These are phyloP conservation scores for Agrochola circellaris DNA, from an alignment of 2,888 invertebrate species.

Conservation along the genomic window DNA sequence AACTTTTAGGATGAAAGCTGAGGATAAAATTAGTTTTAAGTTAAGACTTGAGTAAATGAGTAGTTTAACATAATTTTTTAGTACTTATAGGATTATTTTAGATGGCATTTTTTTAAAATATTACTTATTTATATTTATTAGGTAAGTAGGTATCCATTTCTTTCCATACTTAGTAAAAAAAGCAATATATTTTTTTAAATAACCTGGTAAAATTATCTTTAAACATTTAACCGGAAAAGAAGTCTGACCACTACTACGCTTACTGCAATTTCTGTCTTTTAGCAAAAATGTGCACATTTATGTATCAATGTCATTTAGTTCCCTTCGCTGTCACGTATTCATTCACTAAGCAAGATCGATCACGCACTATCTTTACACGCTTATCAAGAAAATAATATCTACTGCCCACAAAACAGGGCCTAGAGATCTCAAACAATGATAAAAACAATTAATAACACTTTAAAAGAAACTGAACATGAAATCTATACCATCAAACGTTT, in stretches of 20 bases:
- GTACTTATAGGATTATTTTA: background rate
- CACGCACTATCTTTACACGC: constrained; percentile 39
- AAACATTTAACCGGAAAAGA: background rate
- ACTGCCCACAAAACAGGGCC: constrained; percentile 36
- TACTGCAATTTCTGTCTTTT: background rate
- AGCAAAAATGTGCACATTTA: background rate
- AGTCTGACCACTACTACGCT: background rate
- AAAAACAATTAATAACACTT: constrained; percentile 52
- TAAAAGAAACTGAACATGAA: constrained; percentile 43
- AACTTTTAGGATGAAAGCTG: background rate
- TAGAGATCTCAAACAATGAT: constrained; percentile 44
- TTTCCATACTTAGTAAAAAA: background rate
- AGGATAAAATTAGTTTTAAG: constrained; percentile 45
- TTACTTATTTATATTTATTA: background rate
- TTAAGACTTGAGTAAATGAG: too few species aligned
- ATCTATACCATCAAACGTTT: constrained; percentile 40
- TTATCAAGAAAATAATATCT: constrained; percentile 48
- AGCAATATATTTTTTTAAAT: background rate
- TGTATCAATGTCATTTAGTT: constrained; percentile 1
- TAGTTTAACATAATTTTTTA: constrained; percentile 5
- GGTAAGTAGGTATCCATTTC: background rate
- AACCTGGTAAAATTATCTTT: background rate
- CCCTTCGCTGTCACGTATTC: constrained; percentile 25
- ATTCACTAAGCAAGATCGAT: constrained; percentile 56
- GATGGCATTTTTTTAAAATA: background rate